Evolutionary conservation across 2,113 vertebrate genomes (phyloP).

Genomic region (Callithrix jacchus): DNA sequence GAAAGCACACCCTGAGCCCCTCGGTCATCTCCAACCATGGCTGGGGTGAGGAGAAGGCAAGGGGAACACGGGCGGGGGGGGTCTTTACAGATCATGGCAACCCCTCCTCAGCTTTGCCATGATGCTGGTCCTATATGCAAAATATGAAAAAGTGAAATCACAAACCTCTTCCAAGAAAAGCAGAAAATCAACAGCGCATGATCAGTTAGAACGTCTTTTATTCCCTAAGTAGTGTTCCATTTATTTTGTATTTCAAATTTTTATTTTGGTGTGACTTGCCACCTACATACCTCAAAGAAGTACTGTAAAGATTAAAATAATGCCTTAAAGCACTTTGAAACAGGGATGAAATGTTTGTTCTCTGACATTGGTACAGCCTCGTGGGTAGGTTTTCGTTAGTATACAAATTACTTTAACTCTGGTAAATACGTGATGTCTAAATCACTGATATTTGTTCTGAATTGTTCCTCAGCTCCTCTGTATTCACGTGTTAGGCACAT

Average conservation of each 20-base stretch:
- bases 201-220: slow-evolving; percentile 2
- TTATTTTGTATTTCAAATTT: slow-evolving; percentile 39
- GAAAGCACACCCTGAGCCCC: background rate
- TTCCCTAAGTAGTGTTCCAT: slow-evolving; percentile 2
- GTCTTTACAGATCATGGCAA: background rate
- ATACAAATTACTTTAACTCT: slow-evolving; percentile 38
- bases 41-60: background rate
- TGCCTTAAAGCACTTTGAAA: slow-evolving; percentile 55
- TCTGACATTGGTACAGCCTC: slow-evolving; percentile 51
- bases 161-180: background rate
- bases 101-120: background rate
- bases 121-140: background rate
- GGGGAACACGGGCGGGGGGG: background rate
- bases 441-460: slow-evolving; percentile 53
- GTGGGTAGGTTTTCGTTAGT: slow-evolving; percentile 51
- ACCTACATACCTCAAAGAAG: slow-evolving; percentile 58
- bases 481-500: background rate
- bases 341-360: slow-evolving; percentile 59
- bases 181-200: background rate
- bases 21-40: background rate
- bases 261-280: slow-evolving; percentile 57
- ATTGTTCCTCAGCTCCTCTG: background rate
- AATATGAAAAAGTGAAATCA: slow-evolving; percentile 7
- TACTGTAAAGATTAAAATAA: slow-evolving; percentile 56
- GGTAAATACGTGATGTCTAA: slow-evolving; percentile 61